Evolutionary conservation across 2,113 vertebrate genomes (phyloP), one percentile per base, ranked within the genome.

Genomic region (Pleuronectes platessa): DNA sequence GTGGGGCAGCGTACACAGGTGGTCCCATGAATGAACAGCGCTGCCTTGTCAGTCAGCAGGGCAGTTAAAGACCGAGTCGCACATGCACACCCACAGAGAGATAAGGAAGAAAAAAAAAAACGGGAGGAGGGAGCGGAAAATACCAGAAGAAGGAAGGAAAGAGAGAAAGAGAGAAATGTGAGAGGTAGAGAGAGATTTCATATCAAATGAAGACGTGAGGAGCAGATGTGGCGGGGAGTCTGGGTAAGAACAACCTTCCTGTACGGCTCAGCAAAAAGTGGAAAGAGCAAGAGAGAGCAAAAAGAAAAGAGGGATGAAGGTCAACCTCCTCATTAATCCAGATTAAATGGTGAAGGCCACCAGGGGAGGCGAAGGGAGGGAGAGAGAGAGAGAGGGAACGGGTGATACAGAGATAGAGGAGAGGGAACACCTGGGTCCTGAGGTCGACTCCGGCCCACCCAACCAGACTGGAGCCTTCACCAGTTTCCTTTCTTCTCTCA

Each of bases 321-420:
- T 86, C 91, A 86, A 24, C 17, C 20, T 76, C n/a, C 89, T 88
- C 86, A 90, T 92, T 90, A 89, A 90, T 87, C 89, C 87, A 91
- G 83, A 89, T 87, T 87, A 87, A 86, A 83, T 24, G 68, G 68
- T 71, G 74, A 82, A 74, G 84, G 83, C 85, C 83, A 79, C 76
- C 83, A 68, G 71, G 75, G 78, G 74, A 87, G 86, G 53, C 3
- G 59, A 51, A 61, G 62, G 51, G 66, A 49, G 12, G 45, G 23
- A 47, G 55, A 58, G 68, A 47, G 55, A 58, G 68, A 59, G 42
- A 81, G 76, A 63, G 58, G 53, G 68, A 82, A 27, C 37, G 42
- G 47, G 83, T 2, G 35, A 71, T 74, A 12, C 13, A 35, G 55
- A 60, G 61, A 17, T 2, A 53, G 67, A 47, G 40, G 68, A 59